phyloP scores from a whole-genome alignment of 2,113 vertebrate genomes.

The Lamprotornis superbus region DNA sequence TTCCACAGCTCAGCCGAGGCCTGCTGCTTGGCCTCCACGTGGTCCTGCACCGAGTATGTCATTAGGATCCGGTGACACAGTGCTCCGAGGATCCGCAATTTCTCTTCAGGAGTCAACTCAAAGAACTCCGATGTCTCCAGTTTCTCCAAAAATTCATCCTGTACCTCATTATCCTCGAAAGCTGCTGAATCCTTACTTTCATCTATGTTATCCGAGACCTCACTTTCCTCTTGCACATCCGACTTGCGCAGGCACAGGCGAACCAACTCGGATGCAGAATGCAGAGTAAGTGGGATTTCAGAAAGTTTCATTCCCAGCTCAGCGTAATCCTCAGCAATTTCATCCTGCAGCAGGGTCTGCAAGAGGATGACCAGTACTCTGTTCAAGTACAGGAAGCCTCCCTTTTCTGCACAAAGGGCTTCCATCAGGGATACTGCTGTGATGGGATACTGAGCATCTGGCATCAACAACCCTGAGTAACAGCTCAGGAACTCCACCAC shows the following conservation, averaged over 20 bases:
- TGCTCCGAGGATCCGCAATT: slow-evolving; percentile 85
- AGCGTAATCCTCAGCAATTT: slow-evolving; percentile 94
- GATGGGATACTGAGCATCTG: slow-evolving; percentile 92
- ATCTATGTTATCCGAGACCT: slow-evolving; percentile 67
- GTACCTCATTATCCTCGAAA: slow-evolving; percentile 88
- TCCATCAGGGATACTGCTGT: slow-evolving; percentile 91
- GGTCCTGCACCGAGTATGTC: slow-evolving; percentile 96
- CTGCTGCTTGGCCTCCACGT: slow-evolving; percentile 90
- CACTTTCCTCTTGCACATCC: slow-evolving; percentile 87
- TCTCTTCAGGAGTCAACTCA: slow-evolving; percentile 89
- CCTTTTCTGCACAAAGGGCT: slow-evolving; percentile 86
- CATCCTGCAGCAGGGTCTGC: slow-evolving; percentile 94
- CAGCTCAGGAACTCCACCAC: slow-evolving; percentile 93
- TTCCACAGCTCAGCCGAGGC: slow-evolving; percentile 91
- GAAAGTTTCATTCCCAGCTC: slow-evolving; percentile 94
- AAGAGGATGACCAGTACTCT: slow-evolving; percentile 90
- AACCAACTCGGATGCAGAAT: slow-evolving; percentile 91
- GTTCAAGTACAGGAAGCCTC: slow-evolving; percentile 92
- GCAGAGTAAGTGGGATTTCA: slow-evolving; percentile 93
- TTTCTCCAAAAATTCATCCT: slow-evolving; percentile 90
- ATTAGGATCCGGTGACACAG: slow-evolving; percentile 96
- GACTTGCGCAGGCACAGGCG: slow-evolving; percentile 90
- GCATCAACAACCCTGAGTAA: slow-evolving; percentile 88
- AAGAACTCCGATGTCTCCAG: slow-evolving; percentile 92
- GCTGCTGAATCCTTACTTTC: slow-evolving; percentile 72